A percentile compares a stretch with the other conserved stretches of the same genome.
Evolutionary conservation across 2,113 vertebrate species (phyloP).

Genomic region (Salminus brasiliensis): DNA sequence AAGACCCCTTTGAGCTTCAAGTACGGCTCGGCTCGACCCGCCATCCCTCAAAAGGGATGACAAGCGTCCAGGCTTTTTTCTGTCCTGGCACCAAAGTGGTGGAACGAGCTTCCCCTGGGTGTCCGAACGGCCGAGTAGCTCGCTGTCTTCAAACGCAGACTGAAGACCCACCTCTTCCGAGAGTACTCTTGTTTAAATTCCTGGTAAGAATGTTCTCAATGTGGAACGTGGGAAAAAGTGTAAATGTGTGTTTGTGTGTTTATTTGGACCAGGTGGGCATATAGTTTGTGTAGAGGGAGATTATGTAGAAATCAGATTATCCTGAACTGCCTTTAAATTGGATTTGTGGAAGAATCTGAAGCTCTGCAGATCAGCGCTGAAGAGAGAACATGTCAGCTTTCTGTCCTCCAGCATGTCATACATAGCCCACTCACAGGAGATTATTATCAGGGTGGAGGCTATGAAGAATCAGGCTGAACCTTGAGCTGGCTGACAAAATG

Average conservation of each 20-base stretch:
- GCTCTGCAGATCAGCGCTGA: neutral
- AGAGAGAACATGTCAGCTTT: neutral
- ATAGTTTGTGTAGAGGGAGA: neutral
- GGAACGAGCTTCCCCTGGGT: no score
- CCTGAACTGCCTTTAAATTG: constrained; percentile 18
- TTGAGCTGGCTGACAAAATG: neutral
- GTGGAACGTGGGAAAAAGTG: neutral
- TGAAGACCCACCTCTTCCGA: no score
- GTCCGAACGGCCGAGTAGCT: no score
- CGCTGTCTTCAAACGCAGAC: no score
- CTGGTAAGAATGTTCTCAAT: neutral
- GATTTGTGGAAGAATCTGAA: constrained; percentile 35
- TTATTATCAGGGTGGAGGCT: neutral
- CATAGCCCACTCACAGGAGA: neutral
- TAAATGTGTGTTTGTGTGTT: constrained; percentile 32
- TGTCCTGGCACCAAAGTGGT: no score
- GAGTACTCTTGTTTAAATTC: neutral
- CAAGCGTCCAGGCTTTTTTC: no score
- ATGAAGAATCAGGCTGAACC: neutral
- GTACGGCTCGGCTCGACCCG: no score
- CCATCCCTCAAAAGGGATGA: no score
- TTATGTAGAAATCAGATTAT: constrained; percentile 18
- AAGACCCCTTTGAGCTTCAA: no score
- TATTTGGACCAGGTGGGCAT: neutral
- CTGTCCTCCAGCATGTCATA: neutral